Base-by-base conservation (phyloP, 1,140 invertebrate species). In the Drosophila asahinai region DNA sequence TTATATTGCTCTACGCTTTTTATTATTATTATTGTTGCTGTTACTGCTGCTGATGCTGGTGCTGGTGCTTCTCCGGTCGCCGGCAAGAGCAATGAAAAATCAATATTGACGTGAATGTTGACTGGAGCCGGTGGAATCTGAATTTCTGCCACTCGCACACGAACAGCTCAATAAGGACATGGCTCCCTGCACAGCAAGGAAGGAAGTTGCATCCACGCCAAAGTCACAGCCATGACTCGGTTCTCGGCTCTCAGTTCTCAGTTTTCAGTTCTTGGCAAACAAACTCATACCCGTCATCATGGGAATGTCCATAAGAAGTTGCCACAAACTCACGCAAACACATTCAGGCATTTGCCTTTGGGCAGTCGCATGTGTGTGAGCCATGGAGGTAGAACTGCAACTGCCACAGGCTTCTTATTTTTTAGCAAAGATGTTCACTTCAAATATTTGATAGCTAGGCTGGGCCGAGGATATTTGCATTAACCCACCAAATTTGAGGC, bases 1-100 rank as follows among this genome's bases (percentile, higher is more conserved):
- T 90, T 90, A 90, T 90, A 90, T 90, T 82, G 81, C 84, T 84
- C 59, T 90, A 89, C 84, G 86, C 81, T 90, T 90, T 90, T 89
- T 83, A 83, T 86, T 90, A 89, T 81, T 87, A 80, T 87, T 87
- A 77, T 87, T 81, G 66, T 84, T 71, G 33, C 67, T 77, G 54
- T 62, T 76, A 36, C 17, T 83, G 58, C 15, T 78, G 33, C 19
- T 58, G 52, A 8, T 59, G 38, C 30, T 72, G 47, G 51, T 64
- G 55, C 49, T 81, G 67, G 47, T 59, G 33, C 42, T 78, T 40
- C 52, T 2, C 14, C 19, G 14, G 82, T 61, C 70, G 65, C 66
- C 57, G 52, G 52, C 47, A 66, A 67, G 52, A 71, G 75, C 83
- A 81, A 78, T 86, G 86, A 86, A 90, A 90, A 90, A 91, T 90